Percentiles rank a stretch among this genome's conserved stretches.
phyloP scores from a whole-genome alignment of 64 coral and sea anemone species.

The Stichodactyla mertensii region DNA sequence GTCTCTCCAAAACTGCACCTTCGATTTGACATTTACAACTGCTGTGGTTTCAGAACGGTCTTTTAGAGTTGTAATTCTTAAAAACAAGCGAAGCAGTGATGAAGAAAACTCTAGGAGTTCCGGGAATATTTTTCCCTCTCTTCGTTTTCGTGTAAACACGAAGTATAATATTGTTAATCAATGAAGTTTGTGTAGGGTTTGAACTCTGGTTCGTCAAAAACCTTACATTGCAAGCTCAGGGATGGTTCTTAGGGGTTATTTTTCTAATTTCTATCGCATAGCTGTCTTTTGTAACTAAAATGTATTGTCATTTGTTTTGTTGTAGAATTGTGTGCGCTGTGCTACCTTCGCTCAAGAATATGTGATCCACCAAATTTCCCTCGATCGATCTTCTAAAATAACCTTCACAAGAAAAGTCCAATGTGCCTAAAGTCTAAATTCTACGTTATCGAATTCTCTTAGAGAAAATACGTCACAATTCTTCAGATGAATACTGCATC shows the following conservation, averaged over 20 bases:
- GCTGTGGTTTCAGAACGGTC: not conserved
- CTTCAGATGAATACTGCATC: conserved; percentile 4
- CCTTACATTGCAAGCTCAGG: not conserved
- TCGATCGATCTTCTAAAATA: not conserved
- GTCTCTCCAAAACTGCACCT: not conserved
- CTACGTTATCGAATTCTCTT: not conserved
- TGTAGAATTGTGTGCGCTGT: not conserved
- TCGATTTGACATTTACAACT: not conserved
- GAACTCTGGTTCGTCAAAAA: not conserved
- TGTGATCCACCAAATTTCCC: not conserved
- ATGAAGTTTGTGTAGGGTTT: not conserved
- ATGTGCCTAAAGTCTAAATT: not conserved
- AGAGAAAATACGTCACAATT: not conserved
- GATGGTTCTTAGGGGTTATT: not conserved
- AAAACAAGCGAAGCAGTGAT: not conserved
- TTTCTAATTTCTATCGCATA: not conserved
- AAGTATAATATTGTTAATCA: not conserved
- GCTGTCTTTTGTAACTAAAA: not conserved
- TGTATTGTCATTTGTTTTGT: not conserved
- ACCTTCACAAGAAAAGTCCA: not conserved
- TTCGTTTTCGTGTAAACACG: not conserved
- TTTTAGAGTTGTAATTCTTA: not conserved
- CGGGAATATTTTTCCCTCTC: not conserved
- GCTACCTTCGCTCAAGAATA: not conserved
- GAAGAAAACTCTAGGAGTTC: not conserved